A percentile compares a stretch with the other conserved stretches of the same genome.
Conservation (phyloP, 2,888 invertebrate genomes). For the Asteroscopus sphinx region DNA sequence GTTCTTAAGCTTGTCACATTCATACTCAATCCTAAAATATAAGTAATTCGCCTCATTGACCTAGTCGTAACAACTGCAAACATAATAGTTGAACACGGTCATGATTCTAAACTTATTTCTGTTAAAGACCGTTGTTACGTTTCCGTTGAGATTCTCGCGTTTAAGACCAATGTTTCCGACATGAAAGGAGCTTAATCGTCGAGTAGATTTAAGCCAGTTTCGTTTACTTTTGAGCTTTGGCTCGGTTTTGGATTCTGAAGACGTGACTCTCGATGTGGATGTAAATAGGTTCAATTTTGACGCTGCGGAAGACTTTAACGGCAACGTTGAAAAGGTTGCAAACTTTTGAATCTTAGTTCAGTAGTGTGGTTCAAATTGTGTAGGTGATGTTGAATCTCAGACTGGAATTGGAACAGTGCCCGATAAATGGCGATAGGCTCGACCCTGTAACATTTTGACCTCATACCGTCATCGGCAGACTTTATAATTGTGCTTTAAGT, state of each 20-base stretch:
- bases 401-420: conserved; percentile 30
- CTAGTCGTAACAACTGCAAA: conserved; percentile 33
- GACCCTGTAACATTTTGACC: conserved; percentile 34
- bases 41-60: conserved; percentile 37
- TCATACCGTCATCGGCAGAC: conserved; percentile 1
- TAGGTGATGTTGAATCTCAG: neutral
- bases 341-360: too few relatives aligned
- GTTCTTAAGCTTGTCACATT: conserved; percentile 1
- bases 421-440: conserved; percentile 25
- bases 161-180: conserved; percentile 42
- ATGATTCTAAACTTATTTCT: conserved; percentile 35
- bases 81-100: conserved; percentile 33
- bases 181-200: conserved; percentile 43
- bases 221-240: conserved; percentile 21
- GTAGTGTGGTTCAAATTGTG: neutral
- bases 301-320: neutral
- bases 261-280: neutral
- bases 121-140: conserved; percentile 41
- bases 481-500: neutral
- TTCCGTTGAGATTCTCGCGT: conserved; percentile 36
- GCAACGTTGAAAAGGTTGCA: too few relatives aligned
- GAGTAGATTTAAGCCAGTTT: conserved; percentile 36
- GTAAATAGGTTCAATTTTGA: neutral
- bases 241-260: conserved; percentile 18
- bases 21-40: conserved; percentile 27